A percentile compares a stretch with the other conserved stretches of the same genome.
Evolutionary conservation across 2,113 vertebrate species (phyloP).

Genomic region (Peromyscus polionotus): DNA sequence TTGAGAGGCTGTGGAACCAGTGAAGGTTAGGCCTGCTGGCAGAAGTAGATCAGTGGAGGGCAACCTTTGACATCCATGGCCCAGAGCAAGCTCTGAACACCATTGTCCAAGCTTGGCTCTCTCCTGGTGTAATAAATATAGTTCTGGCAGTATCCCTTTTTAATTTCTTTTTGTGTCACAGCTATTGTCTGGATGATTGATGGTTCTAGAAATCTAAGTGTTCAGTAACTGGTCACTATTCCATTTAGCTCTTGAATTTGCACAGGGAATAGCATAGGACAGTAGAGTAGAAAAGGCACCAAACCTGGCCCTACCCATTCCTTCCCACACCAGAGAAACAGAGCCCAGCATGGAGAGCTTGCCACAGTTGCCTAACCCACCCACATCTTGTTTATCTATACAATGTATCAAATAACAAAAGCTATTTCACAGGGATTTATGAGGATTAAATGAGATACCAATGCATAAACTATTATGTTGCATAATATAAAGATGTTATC

Average conservation of each 20-base stretch:
- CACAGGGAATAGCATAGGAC: neutral
- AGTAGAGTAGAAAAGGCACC: neutral
- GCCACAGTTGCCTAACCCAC: neutral
- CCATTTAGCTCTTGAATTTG: neutral
- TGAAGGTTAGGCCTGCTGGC: neutral
- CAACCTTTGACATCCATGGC: no score
- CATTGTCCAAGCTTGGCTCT: neutral
- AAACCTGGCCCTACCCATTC: no score
- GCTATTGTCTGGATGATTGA: neutral
- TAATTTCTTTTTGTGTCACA: neutral
- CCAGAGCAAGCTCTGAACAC: neutral
- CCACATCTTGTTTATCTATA: neutral
- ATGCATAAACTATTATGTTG: neutral
- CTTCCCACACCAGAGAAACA: neutral
- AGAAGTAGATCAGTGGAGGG: neutral
- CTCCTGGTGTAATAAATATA: neutral
- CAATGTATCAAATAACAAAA: neutral
- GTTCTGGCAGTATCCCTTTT: neutral
- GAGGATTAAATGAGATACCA: neutral
- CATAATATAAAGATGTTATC: neutral
- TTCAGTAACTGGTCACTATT: neutral
- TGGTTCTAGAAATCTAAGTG: neutral
- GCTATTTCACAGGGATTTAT: neutral
- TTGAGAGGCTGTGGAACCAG: neutral
- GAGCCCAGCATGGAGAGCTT: neutral